Percentiles rank a stretch among this genome's conserved stretches.
phyloP scores from a whole-genome alignment of 2,797 vertebrate species.

The Ambastaia sidthimunki region DNA sequence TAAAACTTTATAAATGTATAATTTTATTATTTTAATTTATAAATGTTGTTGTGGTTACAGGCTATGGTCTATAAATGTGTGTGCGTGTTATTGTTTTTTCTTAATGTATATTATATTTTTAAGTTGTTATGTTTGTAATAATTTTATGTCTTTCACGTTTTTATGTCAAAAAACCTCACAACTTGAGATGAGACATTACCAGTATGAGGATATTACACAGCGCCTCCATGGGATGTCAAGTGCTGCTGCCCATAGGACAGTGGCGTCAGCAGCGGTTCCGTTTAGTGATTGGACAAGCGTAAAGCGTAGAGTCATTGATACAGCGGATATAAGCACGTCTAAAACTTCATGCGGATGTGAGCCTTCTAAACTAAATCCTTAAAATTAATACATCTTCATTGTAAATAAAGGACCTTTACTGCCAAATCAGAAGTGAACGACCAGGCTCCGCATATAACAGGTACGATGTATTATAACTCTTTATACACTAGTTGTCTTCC shows the following conservation, averaged over 20 bases:
- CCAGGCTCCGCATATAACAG: neutral
- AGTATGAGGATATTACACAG: neutral
- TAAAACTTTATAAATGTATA: no score
- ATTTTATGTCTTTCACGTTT: no score
- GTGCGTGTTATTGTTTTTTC: no score
- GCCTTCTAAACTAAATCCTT: neutral
- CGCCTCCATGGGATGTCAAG: neutral
- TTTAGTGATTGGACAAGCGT: constrained; percentile 3
- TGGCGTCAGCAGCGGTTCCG: neutral
- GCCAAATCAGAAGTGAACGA: neutral
- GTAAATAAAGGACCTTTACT: neutral
- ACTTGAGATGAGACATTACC: no score
- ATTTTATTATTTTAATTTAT: no score
- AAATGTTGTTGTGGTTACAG: no score
- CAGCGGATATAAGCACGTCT: neutral
- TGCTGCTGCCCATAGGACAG: neutral
- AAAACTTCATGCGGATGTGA: neutral
- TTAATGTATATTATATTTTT: no score
- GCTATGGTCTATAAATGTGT: no score
- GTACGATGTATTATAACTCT: neutral
- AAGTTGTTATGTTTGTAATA: no score
- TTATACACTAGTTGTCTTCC: neutral
- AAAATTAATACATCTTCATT: neutral
- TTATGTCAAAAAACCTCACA: no score
- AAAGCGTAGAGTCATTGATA: neutral